Evolutionary conservation across 2,797 vertebrate genomes (phyloP).

Genomic region (Neomorphus geoffroyi): DNA sequence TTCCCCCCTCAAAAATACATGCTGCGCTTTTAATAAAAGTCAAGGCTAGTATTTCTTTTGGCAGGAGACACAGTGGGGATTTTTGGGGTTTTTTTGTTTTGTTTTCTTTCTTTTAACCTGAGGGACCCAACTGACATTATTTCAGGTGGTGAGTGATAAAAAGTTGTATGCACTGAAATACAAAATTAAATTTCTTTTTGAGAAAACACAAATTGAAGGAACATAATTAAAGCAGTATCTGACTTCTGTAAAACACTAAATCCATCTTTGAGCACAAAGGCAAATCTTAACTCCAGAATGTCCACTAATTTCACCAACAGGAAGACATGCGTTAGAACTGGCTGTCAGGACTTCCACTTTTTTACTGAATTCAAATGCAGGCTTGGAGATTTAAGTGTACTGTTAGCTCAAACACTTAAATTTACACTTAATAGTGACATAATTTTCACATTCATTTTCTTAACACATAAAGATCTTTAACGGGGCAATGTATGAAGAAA

Average conservation of each 20-base stretch:
- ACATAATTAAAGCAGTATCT: background rate
- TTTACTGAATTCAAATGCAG: background rate
- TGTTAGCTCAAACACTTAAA: background rate
- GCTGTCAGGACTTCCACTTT: background rate
- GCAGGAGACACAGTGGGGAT: background rate
- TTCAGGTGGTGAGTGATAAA: slow-evolving; percentile 20
- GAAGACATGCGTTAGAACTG: background rate
- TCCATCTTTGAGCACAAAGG: background rate
- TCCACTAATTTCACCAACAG: background rate
- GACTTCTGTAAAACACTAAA: background rate
- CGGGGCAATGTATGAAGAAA: background rate
- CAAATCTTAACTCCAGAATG: background rate
- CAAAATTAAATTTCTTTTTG: background rate
- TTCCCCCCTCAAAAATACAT: background rate
- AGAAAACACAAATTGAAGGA: background rate
- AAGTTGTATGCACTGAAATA: slow-evolving; percentile 25
- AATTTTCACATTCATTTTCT: background rate
- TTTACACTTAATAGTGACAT: background rate
- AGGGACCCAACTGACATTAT: background rate
- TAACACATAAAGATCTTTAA: background rate
- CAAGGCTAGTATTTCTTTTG: background rate
- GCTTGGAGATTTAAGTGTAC: background rate
- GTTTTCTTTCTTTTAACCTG: background rate
- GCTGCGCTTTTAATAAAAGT: background rate
- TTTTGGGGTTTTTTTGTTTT: background rate